These are phyloP conservation scores for Phainopepla nitens DNA, from an alignment of 2,113 vertebrate genomes.

Conservation along the genomic window DNA sequence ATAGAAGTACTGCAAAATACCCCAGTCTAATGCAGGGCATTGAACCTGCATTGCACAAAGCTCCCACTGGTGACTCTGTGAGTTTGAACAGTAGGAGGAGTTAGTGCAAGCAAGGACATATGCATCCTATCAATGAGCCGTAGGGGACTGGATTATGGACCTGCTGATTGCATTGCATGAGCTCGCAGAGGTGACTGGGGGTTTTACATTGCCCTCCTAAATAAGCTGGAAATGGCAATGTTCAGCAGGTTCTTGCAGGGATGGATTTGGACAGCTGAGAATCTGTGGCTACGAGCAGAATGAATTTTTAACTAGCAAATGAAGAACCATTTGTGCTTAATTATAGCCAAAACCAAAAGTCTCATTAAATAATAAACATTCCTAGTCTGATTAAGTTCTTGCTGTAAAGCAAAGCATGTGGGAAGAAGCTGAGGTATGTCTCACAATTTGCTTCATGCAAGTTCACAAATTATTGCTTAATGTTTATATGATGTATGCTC, in stretches of 20 bases:
- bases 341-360: not conserved
- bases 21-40: not conserved
- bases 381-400: not conserved
- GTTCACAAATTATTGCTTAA: not conserved
- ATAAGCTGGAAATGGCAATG: not conserved
- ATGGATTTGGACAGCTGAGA: not conserved
- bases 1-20: not conserved
- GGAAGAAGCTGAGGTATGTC: not conserved
- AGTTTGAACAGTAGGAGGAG: not conserved
- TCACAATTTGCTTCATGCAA: not conserved
- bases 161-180: not conserved
- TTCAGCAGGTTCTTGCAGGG: not conserved
- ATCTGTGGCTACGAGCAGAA: not conserved
- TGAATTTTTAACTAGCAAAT: not conserved
- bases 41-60: not conserved
- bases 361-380: not conserved
- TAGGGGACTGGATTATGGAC: not conserved
- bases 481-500: fast-evolving
- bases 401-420: not conserved
- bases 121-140: not conserved
- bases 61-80: not conserved
- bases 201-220: not conserved
- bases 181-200: not conserved
- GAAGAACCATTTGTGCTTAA: not conserved
- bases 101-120: not conserved